Conservation (phyloP, 2,797 vertebrate species). For the Chrysocyon brachyurus region DNA sequence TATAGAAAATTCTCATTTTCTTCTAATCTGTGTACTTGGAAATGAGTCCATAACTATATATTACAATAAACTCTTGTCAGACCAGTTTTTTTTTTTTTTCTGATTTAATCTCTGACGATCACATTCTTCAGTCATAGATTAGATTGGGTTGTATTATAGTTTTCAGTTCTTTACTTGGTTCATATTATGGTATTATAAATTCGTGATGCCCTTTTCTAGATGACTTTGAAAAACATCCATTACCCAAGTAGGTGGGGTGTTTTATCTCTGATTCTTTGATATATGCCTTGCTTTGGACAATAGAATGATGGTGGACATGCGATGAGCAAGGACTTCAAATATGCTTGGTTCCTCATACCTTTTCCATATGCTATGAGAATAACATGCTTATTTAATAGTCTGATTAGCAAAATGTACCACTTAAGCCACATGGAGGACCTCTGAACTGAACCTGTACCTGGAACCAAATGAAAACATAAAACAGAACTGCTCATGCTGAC, state of each 20-base stretch:
- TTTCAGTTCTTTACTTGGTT: background rate
- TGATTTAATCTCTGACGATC: background rate
- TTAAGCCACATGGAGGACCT: background rate
- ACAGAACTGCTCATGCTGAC: background rate
- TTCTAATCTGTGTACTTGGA: background rate
- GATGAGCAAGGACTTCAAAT: background rate
- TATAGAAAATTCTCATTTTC: background rate
- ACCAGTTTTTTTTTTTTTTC: background rate
- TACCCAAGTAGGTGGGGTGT: background rate
- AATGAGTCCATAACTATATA: background rate
- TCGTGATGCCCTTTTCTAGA: background rate
- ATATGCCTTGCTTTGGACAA: background rate
- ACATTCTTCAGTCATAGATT: background rate
- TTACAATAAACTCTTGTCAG: background rate
- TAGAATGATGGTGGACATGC: background rate
- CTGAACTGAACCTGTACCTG: background rate
- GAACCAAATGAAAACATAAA: background rate
- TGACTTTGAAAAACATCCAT: constrained; percentile 25
- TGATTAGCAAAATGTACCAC: background rate
- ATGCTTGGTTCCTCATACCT: background rate
- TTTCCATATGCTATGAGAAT: background rate
- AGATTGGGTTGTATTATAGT: background rate
- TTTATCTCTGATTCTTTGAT: background rate
- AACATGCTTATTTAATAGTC: background rate
- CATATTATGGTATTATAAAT: background rate